Percentiles rank a stretch among this genome's conserved stretches.
phyloP scores from a whole-genome alignment of 2,888 invertebrate genomes.

The Steinernema scapterisci region DNA sequence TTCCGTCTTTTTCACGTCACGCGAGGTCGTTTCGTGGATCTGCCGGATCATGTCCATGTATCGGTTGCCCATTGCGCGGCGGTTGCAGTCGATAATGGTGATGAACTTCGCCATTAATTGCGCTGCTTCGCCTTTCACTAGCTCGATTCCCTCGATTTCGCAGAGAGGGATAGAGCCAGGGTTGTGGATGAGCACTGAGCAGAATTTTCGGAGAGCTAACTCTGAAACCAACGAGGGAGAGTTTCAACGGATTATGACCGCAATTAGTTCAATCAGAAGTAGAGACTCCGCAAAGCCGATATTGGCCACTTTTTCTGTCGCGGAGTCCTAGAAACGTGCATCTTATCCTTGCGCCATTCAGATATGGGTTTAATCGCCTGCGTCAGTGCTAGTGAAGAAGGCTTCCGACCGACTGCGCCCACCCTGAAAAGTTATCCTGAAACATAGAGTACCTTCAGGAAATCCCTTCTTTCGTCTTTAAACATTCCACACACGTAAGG shows the following conservation, averaged over 20 bases:
- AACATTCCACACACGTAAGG: too few relatives aligned
- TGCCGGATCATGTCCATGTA: slow-evolving; percentile 16
- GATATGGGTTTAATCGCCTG: background rate
- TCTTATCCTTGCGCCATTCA: background rate
- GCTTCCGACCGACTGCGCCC: background rate
- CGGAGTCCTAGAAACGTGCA: background rate
- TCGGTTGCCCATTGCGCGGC: background rate
- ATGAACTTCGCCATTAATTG: background rate
- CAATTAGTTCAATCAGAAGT: slow-evolving; percentile 23
- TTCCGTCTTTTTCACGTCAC: too few relatives aligned
- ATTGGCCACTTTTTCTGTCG: background rate
- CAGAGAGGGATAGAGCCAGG: background rate
- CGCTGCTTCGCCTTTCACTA: background rate
- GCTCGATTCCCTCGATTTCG: background rate
- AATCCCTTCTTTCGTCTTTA: too few relatives aligned
- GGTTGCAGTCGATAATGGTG: slow-evolving; percentile 4
- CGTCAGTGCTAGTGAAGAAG: background rate
- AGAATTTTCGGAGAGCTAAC: background rate
- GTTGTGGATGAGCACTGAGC: background rate
- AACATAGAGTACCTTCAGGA: too few relatives aligned
- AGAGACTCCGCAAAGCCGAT: background rate
- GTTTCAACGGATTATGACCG: background rate
- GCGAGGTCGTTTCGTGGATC: background rate
- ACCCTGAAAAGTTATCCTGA: background rate
- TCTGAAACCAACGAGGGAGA: background rate